A percentile compares a stretch with the other conserved stretches of the same genome.
Conservation (phyloP, 2,888 invertebrate species). For the Pasiphila rectangulata region DNA sequence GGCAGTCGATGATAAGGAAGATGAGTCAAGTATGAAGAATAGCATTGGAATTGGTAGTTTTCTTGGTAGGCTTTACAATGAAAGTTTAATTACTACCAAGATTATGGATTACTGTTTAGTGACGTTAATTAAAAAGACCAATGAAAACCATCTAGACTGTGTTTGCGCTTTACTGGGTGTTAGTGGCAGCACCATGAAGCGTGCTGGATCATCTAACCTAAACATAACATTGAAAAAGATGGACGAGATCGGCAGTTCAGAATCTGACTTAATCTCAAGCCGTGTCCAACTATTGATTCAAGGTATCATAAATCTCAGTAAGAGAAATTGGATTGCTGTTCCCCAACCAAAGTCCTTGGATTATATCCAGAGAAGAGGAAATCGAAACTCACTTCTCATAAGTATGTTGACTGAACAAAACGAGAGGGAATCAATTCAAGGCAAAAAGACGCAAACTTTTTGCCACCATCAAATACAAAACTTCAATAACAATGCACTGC, state of each 20-base stretch:
- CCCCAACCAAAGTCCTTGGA: constrained; percentile 96
- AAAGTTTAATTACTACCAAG: constrained; percentile 89
- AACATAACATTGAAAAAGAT: constrained; percentile 83
- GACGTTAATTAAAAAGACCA: constrained; percentile 85
- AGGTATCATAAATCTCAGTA: constrained; percentile 94
- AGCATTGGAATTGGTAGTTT: constrained; percentile 94
- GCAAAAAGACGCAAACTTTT: too few species aligned
- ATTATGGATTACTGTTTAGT: constrained; percentile 93
- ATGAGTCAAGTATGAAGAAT: constrained; percentile 83
- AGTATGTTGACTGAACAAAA: constrained; percentile 71
- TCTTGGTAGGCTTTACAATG: constrained; percentile 94
- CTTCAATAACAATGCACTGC: background rate
- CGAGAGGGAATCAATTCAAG: constrained; percentile 54
- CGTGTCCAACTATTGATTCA: constrained; percentile 88
- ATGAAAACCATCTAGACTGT: constrained; percentile 96
- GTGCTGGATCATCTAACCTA: constrained; percentile 64
- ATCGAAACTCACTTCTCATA: constrained; percentile 88
- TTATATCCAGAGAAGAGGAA: constrained; percentile 94
- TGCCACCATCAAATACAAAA: background rate
- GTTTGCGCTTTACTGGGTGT: constrained; percentile 94
- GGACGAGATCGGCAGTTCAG: constrained; percentile 85
- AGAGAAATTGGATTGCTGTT: constrained; percentile 91
- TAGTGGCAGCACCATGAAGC: constrained; percentile 89
- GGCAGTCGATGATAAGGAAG: constrained; percentile 82
- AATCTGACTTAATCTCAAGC: constrained; percentile 83